These are phyloP conservation scores for Labeo calbasu DNA, from an alignment of 2,797 vertebrate genomes.

Conservation along the genomic window DNA sequence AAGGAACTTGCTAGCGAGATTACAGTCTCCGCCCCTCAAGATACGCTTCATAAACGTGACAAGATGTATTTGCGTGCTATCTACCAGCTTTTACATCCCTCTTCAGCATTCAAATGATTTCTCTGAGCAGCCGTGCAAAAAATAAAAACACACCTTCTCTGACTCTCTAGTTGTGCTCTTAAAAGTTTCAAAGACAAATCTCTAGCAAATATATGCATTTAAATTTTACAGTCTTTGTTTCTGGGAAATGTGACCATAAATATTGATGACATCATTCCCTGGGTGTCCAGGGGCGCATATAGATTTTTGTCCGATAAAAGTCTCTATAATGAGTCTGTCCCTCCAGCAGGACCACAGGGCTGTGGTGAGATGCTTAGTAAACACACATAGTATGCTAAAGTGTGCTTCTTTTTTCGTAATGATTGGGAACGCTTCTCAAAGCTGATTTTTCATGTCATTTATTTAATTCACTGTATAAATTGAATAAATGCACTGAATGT, in stretches of 20 bases:
- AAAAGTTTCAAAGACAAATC: not conserved
- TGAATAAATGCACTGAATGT: not conserved
- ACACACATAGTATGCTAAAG: not conserved
- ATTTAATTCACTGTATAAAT: not conserved
- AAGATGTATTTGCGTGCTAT: constrained; percentile 45
- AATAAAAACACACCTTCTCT: constrained; percentile 71
- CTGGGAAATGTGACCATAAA: not conserved
- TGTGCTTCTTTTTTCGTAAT: not conserved
- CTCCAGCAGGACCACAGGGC: not conserved
- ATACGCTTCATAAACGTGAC: constrained; percentile 37
- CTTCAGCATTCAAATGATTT: constrained; percentile 76
- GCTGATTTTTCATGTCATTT: not conserved
- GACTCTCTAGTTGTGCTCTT: constrained; percentile 1
- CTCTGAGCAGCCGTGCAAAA: constrained; percentile 77
- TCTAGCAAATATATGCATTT: not conserved
- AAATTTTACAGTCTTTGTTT: not conserved
- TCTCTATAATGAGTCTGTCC: not conserved
- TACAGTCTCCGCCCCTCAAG: constrained; percentile 59
- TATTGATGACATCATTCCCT: constrained; percentile 14
- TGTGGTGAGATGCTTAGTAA: not conserved
- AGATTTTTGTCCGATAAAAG: not conserved
- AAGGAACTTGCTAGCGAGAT: constrained; percentile 52
- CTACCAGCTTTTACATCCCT: constrained; percentile 66
- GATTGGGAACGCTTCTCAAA: not conserved
- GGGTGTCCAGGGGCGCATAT: not conserved